Conservation (phyloP, 2,113 vertebrate genomes). For the Reinhardtius hippoglossoides region DNA sequence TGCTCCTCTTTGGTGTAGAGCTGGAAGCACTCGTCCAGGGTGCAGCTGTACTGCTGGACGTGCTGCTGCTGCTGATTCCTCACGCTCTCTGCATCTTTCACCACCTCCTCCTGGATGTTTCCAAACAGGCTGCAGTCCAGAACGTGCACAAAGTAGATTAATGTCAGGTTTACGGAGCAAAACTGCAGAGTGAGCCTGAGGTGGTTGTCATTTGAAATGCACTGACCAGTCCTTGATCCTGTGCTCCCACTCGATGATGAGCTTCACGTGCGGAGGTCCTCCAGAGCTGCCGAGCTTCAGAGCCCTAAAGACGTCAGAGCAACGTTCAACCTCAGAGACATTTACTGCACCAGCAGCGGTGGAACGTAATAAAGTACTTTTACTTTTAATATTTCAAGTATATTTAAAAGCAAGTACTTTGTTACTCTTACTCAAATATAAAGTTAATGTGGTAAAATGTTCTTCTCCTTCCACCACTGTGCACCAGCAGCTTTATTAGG, state of each 20-base stretch:
- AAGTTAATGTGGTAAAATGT: too few relatives aligned
- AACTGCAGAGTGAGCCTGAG: not conserved
- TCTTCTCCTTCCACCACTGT: too few relatives aligned
- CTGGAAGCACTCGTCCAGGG: conserved; percentile 94
- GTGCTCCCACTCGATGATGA: conserved; percentile 91
- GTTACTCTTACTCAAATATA: too few relatives aligned
- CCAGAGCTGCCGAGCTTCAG: conserved; percentile 86
- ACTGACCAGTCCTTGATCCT: conserved; percentile 91
- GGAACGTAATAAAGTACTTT: too few relatives aligned
- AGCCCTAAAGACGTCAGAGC: conserved; percentile 76
- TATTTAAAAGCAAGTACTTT: too few relatives aligned
- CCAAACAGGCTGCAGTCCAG: conserved; percentile 87
- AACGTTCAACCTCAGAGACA: not conserved
- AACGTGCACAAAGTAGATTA: not conserved
- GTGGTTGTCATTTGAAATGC: not conserved
- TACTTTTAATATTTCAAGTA: too few relatives aligned
- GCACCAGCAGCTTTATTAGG: not conserved
- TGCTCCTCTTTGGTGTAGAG: conserved; percentile 99
- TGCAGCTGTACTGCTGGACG: conserved; percentile 91
- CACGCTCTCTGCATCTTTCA: conserved; percentile 90
- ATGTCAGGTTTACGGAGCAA: too few relatives aligned
- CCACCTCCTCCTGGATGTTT: conserved; percentile 90
- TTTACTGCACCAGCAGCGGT: not conserved
- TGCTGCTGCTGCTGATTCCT: conserved; percentile 89
- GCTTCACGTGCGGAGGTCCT: conserved; percentile 91